These are phyloP conservation scores for Diachasma alloeum DNA, from an alignment of 1,140 invertebrate genomes.

Conservation along the genomic window DNA sequence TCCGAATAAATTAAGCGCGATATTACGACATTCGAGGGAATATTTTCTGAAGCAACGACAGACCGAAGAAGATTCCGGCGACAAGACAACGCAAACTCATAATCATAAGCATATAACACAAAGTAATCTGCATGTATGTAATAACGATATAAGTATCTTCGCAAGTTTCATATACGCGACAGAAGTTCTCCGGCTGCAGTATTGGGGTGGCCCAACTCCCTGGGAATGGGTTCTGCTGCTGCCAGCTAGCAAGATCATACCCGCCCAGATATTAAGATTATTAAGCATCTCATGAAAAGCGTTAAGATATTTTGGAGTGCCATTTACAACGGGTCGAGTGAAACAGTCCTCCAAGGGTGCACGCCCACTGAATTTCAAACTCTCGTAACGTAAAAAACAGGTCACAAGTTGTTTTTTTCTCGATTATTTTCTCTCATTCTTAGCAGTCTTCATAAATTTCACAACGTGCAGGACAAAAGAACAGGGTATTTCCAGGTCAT, in stretches of 20 bases:
- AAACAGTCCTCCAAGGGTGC: not conserved
- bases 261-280: not conserved
- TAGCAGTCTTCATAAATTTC: not conserved
- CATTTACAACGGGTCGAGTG: not conserved
- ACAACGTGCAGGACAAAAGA: not conserved
- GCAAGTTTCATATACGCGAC: not conserved
- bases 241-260: not conserved
- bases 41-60: not conserved
- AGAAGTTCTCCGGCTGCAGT: not conserved
- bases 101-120: not conserved
- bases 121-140: not conserved
- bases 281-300: conserved; percentile 14
- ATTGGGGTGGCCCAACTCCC: not conserved
- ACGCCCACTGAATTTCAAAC: conserved; percentile 12
- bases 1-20: too few species aligned
- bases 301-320: not conserved
- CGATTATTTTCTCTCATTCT: not conserved
- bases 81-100: not conserved
- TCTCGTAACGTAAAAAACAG: not conserved
- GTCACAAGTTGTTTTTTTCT: not conserved
- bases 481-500: not conserved
- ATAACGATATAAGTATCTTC: conserved; percentile 1
- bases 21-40: too few species aligned
- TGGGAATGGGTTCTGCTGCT: not conserved
- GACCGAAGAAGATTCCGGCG: not conserved